Evolutionary conservation across 2,113 vertebrate species (phyloP), one percentile per base, ranked within the genome.

Genomic region (Nibea coibor): DNA sequence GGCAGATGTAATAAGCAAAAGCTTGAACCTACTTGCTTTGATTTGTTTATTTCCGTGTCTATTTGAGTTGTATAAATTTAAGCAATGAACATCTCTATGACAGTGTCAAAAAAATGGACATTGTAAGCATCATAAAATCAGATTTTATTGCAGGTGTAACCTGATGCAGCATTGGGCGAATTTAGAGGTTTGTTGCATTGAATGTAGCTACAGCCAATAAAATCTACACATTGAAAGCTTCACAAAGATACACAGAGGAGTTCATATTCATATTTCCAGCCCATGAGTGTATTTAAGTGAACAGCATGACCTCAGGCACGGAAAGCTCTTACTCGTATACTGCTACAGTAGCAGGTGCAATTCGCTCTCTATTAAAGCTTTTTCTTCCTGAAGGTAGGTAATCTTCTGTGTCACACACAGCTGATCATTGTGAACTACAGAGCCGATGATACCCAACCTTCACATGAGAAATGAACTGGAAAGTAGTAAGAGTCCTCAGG

Each of bases 391-490:
- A 51, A 80, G 72, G 45, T 12, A 50, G 58, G 64, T 81, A 12
- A 86, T 87, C 84, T 88, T 80, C 50, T 4, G 57, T 68, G 79
- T 78, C 71, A 65, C 80, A 71, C 77, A 19, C 61, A 71, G 63
- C 78, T 86, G 59, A 84, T 86, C 75, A 56, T 42, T 75, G 67
- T 72, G 51, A 65, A 75, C 58, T 58, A 24, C 11, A 69, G 66
- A 83, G 26, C 12, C 14, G 4, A 80, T 61, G 62, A 81, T 69
- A 84, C 24, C 62, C 28, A 63, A 77, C 78, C 81, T 72, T 87
- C 83, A 85, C 81, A 65, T 19, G 51, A 81, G 75, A 88, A 89
- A 88, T 79, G 78, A 87, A 81, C 80, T 83, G 75, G 59, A 72
- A 87, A 87, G 70, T 6, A 68, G 61, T 43, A 56, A 73, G 17